Evolutionary conservation across 2,888 invertebrate species (phyloP), one percentile per base, ranked within the genome.

Genomic region (Slavum lentiscoides): DNA sequence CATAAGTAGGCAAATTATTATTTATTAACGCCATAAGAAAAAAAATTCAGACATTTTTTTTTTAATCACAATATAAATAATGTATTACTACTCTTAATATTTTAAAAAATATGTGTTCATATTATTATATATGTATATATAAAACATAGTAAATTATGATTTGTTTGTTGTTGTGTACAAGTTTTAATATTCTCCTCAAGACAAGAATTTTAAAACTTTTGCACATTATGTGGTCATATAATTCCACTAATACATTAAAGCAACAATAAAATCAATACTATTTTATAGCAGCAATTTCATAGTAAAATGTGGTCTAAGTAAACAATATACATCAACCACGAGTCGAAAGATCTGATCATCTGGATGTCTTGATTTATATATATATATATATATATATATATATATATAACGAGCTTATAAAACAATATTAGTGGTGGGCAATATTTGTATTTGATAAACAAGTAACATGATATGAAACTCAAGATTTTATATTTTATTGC

Each of bases 11-110:
- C 53, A 53, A 68, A 9, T 17, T 55, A 55, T 17, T 30, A 21
- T 53, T 69, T 53, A 69, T 69, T 30, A 53, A 55, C n/a, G 43
- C 43, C 67, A 70, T 23, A 69, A 69, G n/a, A 58, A 72, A 49
- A 49, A 49, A 30, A 30, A 72, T 58, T 17, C 17, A 72, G 55
- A 23, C 15, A 59, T 17, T 3, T 70, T 17, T 3, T 15, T 49
- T 49, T 49, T 49, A 13, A 49, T 7, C 4, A n/a, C 21, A 37
- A 37, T 37, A 59, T 72, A 58, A 72, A 58, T 72, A 37, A 58
- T 55, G 55, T 58, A n/a, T 58, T 72, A 39, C 58, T 72, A 72
- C 37, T 58, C 15, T n/a, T 58, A 58, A 59, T 39, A 13, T 59
- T 39, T 55, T 19, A 19, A 55, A 6, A 30, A 19, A 19, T 19